These are phyloP conservation scores for Sussaba pulchella DNA, from an alignment of 2,888 invertebrate species.

Conservation along the genomic window DNA sequence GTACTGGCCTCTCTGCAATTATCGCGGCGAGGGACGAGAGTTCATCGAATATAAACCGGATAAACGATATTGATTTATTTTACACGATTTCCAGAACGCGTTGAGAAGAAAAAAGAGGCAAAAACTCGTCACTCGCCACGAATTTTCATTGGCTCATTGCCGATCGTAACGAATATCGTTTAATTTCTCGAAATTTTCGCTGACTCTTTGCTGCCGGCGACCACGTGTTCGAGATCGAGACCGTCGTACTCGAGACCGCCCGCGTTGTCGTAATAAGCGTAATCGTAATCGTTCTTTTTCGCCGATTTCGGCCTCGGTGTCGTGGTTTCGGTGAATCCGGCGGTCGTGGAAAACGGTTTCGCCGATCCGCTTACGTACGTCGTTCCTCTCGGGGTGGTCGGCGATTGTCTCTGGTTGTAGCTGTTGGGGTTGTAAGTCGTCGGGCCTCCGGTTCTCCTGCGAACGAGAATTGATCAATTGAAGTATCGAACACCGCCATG, in stretches of 20 bases:
- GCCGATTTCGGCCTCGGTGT: conserved; percentile 82
- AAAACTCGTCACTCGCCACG: conserved; percentile 40
- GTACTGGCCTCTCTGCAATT: conserved; percentile 69
- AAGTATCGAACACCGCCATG: too few species aligned
- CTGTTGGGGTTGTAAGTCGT: conserved; percentile 79
- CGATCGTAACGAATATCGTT: conserved; percentile 21
- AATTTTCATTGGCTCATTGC: conserved; percentile 17
- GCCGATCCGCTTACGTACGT: conserved; percentile 82
- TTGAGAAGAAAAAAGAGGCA: conserved; percentile 3
- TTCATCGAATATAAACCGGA: conserved; percentile 9
- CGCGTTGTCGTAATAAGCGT: conserved; percentile 93
- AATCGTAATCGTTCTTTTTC: conserved; percentile 90
- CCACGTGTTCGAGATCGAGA: conserved; percentile 82
- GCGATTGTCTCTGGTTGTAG: conserved; percentile 76
- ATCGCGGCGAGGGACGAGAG: conserved; percentile 39
- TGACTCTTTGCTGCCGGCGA: conserved; percentile 80
- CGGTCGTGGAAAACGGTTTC: conserved; percentile 79
- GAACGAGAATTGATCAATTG: conserved; percentile 22
- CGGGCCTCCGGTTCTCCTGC: conserved; percentile 76
- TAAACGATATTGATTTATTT: conserved; percentile 36
- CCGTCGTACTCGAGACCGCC: conserved; percentile 84
- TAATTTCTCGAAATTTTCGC: conserved; percentile 77
- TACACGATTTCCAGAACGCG: conserved; percentile 9
- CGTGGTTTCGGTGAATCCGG: conserved; percentile 78
- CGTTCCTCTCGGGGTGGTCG: conserved; percentile 80